phyloP scores from a whole-genome alignment of 2,797 vertebrate genomes.

The Chelmon rostratus region DNA sequence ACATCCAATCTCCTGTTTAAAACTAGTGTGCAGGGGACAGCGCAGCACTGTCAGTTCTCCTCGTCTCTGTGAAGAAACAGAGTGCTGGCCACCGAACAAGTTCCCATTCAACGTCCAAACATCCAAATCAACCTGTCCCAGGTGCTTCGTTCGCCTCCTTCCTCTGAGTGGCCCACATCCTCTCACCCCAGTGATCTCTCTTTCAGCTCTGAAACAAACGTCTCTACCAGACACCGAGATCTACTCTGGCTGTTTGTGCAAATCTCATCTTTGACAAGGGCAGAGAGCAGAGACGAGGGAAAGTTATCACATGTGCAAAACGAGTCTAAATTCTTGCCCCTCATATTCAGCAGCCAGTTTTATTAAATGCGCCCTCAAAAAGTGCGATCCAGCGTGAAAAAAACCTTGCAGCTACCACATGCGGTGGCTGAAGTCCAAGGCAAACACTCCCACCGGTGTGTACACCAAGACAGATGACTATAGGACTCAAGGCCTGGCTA shows the following conservation, averaged over 20 bases:
- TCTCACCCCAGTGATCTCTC: constrained; percentile 67
- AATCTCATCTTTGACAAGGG: constrained; percentile 56
- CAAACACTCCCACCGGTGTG: constrained; percentile 91
- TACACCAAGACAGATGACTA: constrained; percentile 90
- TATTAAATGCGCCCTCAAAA: constrained; percentile 87
- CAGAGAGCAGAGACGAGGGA: constrained; percentile 39
- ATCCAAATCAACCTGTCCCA: constrained; percentile 76
- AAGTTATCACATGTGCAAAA: constrained; percentile 76
- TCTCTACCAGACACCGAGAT: constrained; percentile 67
- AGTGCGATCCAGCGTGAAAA: constrained; percentile 84
- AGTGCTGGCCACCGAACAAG: constrained; percentile 60
- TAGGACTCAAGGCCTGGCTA: constrained; percentile 85
- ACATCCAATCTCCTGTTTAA: constrained; percentile 47
- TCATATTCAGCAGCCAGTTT: constrained; percentile 73
- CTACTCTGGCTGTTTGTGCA: constrained; percentile 52
- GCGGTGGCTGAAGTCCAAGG: constrained; percentile 91
- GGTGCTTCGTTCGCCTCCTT: constrained; percentile 73
- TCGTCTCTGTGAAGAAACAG: constrained; percentile 58
- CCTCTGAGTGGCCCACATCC: constrained; percentile 78
- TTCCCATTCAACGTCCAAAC: constrained; percentile 64
- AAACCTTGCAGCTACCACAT: constrained; percentile 91
- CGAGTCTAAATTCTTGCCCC: constrained; percentile 63
- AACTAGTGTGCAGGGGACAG: constrained; percentile 39
- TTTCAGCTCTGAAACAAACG: constrained; percentile 64
- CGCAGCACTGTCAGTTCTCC: constrained; percentile 39